phyloP scores from a whole-genome alignment of 2,113 vertebrate species.

The Periophthalmodon schlosseri region DNA sequence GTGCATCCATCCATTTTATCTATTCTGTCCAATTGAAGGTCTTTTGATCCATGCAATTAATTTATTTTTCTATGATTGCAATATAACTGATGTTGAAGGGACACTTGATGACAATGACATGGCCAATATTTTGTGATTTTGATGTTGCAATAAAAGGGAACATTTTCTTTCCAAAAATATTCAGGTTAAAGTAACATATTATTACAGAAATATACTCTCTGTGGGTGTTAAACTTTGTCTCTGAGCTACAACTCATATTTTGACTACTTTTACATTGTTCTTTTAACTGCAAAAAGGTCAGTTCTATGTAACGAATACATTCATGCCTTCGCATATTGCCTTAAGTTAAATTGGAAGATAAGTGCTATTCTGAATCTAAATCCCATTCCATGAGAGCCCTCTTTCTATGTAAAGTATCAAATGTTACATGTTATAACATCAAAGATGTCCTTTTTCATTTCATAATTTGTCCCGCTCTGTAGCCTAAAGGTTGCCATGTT shows the following conservation, averaged over 20 bases:
- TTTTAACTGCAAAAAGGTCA: background rate
- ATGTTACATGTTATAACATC: slow-evolving; percentile 18
- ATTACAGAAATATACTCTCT: background rate
- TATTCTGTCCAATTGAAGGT: slow-evolving; percentile 60
- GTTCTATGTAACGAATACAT: background rate
- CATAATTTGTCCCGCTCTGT: too few species aligned
- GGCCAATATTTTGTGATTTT: slow-evolving; percentile 20
- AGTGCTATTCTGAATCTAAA: background rate
- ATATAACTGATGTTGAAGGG: slow-evolving; percentile 47
- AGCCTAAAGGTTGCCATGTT: too few species aligned
- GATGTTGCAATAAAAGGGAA: slow-evolving; percentile 57
- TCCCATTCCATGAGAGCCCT: too few species aligned
- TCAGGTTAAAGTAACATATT: slow-evolving; percentile 8
- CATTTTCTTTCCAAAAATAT: slow-evolving; percentile 38
- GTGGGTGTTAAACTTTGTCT: background rate
- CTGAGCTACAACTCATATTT: background rate
- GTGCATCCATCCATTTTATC: slow-evolving; percentile 64
- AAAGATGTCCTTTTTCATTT: slow-evolving; percentile 17
- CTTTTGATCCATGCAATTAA: slow-evolving; percentile 72
- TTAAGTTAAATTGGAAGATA: slow-evolving; percentile 50
- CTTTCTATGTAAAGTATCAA: background rate
- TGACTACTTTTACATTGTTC: too few species aligned
- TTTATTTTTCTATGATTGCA: slow-evolving; percentile 65
- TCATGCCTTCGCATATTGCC: slow-evolving; percentile 61
- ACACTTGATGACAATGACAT: slow-evolving; percentile 28